phyloP scores from a whole-genome alignment of 2,797 vertebrate genomes.

The Pygocentrus nattereri region DNA sequence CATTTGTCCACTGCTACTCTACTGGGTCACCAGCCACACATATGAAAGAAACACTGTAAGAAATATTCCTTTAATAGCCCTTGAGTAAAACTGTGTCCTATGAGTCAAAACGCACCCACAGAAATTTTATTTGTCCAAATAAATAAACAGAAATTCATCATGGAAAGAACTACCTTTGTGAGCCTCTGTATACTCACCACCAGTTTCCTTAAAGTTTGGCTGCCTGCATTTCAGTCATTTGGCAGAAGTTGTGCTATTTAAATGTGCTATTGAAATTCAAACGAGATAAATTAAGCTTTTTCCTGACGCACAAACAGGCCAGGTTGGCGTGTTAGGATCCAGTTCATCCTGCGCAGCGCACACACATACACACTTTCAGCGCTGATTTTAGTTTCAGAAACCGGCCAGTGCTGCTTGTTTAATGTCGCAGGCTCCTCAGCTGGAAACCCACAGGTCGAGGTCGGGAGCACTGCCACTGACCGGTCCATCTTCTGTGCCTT shows the following conservation, averaged over 20 bases:
- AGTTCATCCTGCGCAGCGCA: background rate
- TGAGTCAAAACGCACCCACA: background rate
- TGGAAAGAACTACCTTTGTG: background rate
- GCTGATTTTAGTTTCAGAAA: background rate
- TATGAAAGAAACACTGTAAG: background rate
- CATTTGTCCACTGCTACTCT: background rate
- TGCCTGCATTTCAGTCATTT: conserved; percentile 13
- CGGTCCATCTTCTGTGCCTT: conserved; percentile 3
- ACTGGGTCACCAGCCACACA: background rate
- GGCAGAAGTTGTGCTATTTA: conserved; percentile 21
- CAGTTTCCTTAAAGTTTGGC: conserved; percentile 20
- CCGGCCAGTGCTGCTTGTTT: background rate
- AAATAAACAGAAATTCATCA: background rate
- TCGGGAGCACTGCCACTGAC: background rate
- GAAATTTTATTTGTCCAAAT: conserved; percentile 7
- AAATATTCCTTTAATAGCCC: background rate
- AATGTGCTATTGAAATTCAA: conserved; percentile 32
- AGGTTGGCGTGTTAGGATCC: background rate
- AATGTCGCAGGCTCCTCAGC: background rate
- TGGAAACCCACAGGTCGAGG: background rate
- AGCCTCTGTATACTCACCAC: conserved; percentile 3
- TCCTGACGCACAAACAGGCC: conserved; percentile 15
- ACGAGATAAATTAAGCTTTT: conserved; percentile 8
- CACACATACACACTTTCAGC: background rate
- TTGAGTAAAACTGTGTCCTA: background rate